Conservation (phyloP, 1,140 invertebrate species). For the Pseudomyrmex pallidus region DNA sequence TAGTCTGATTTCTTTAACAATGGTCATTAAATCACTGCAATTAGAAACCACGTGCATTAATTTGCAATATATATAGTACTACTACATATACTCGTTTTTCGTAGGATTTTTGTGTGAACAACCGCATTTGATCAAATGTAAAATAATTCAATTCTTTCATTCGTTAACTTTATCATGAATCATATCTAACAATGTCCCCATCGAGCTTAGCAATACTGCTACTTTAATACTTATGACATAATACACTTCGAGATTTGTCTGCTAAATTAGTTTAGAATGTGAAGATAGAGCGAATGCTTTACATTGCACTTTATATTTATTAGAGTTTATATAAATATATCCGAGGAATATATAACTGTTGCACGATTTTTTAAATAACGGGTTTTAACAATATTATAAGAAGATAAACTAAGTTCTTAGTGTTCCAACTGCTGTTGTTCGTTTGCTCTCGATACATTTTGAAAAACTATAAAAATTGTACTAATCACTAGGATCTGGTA, state of each 20-base stretch:
- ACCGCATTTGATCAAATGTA: neutral
- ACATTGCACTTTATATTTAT: conserved; percentile 40
- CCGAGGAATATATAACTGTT: conserved; percentile 31
- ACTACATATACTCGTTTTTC: conserved; percentile 1
- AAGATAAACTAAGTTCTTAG: conserved; percentile 29
- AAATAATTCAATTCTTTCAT: conserved; percentile 24
- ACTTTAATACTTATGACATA: conserved; percentile 32
- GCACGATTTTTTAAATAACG: conserved; percentile 34
- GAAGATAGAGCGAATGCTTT: conserved; percentile 27
- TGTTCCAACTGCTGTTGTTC: conserved; percentile 41
- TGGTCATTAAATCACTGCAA: conserved; percentile 51
- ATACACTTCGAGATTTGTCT: conserved; percentile 20
- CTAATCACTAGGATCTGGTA: conserved; percentile 43
- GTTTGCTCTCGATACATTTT: conserved; percentile 43
- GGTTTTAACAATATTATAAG: conserved; percentile 21
- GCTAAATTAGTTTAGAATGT: conserved; percentile 42
- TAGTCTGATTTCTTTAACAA: conserved; percentile 16
- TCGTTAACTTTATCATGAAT: conserved; percentile 27
- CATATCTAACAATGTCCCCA: conserved; percentile 25
- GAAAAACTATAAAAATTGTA: conserved; percentile 59
- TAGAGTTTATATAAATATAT: conserved; percentile 36
- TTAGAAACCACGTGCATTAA: conserved; percentile 58
- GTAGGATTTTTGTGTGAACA: conserved; percentile 7
- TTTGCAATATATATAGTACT: conserved; percentile 11
- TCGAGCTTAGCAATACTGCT: conserved; percentile 18